Evolutionary conservation across 2,113 vertebrate species (phyloP), one percentile per base, ranked within the genome.

Genomic region (Menidia beryllina): DNA sequence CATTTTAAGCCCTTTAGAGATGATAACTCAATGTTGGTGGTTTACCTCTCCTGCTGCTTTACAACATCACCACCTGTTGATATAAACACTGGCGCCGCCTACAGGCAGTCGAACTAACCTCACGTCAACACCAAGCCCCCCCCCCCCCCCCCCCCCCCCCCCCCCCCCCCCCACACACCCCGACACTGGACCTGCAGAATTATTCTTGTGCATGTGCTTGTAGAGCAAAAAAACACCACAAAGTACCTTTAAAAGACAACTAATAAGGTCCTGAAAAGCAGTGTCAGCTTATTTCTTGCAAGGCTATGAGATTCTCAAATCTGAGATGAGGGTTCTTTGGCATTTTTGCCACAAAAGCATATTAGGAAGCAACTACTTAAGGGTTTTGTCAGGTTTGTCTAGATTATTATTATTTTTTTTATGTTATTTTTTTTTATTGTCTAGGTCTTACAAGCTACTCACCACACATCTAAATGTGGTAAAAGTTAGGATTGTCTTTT

Each of bases 401-500:
- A n/a, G n/a, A n/a, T n/a, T n/a, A 5, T 68, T 61, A 45, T 24
- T 64, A 6, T 36, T 55, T 55, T 45, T 45, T 65, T 69, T 50
- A 5, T 51, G 10, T 36, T 36, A 20, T 11, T 3, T 70, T 65
- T 49, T 23, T 63, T 21, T 30, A 19, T 54, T 70, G 58, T 52
- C 20, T 43, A 30, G 5, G 23, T 27, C 39, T 45, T 30, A 24
- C 38, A 30, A 67, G n/a, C 45, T 23, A 48, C 34, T n/a, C 25
- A 55, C 39, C 61, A 70, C 59, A 74, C 54, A 65, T 10, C 63
- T 53, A 48, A 78, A 81, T 53, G 66, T 1, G 11, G 56, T 78
- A 67, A 78, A 67, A 38, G 71, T 89, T 86, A 92, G 84, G 91
- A 93, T 93, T 93, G 93, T 93, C 91, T 91, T 77, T 90, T 77